A percentile compares a stretch with the other conserved stretches of the same genome.
These are phyloP conservation scores for Caenorhabditis sulstoni DNA, from an alignment of 2,888 invertebrate genomes.

Conservation along the genomic window DNA sequence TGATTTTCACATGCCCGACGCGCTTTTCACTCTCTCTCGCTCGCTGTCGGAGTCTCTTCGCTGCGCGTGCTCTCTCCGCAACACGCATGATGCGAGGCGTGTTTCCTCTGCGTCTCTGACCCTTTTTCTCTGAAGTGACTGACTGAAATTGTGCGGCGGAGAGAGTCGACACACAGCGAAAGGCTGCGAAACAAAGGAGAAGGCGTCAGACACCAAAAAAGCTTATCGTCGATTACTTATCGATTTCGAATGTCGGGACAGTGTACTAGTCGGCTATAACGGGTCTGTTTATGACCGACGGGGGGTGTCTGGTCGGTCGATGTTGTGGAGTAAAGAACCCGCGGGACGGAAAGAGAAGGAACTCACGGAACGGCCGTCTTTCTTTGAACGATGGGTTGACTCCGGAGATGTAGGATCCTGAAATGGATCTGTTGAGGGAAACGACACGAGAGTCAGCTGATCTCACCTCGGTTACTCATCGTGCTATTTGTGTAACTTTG, in stretches of 20 bases:
- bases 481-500: conserved; percentile 55
- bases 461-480: conserved; percentile 49
- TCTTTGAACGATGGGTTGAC: conserved; percentile 80
- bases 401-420: conserved; percentile 62
- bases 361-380: conserved; percentile 80
- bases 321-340: not conserved
- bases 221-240: not conserved
- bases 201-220: not conserved
- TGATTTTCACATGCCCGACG: conserved; percentile 58
- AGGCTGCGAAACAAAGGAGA: not conserved
- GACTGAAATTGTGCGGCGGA: conserved; percentile 5
- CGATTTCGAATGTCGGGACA: not conserved
- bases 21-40: too few species aligned
- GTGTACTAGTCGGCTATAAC: conserved; percentile 2
- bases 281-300: not conserved
- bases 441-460: not conserved
- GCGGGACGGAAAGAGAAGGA: not conserved
- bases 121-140: conserved; percentile 19
- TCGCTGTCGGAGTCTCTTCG: conserved; percentile 20
- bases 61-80: conserved; percentile 28
- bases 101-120: conserved; percentile 45
- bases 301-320: too few species aligned
- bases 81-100: conserved; percentile 43
- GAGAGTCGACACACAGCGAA: conserved; percentile 6
- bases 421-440: not conserved